Base-by-base conservation (phyloP, 2,113 vertebrate species). In the Sula dactylatra region DNA sequence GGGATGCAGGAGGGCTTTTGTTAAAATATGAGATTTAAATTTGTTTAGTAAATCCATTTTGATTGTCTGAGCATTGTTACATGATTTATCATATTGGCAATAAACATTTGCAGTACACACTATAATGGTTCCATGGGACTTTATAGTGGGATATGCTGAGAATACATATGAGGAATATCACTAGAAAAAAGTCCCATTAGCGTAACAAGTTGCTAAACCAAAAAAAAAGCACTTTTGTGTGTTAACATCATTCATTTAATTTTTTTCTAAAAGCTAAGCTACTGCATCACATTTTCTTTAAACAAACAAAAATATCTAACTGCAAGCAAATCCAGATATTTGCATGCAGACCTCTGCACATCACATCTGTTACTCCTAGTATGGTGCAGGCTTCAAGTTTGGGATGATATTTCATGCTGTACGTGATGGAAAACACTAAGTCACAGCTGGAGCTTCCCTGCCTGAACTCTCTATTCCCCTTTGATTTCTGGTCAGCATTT, bases 81-180 rank as follows among this genome's bases (percentile, higher is more conserved):
- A 96, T 94, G 64, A 96, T 95, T 93, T 97, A 95, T 97, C 94
- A 83, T 94, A 90, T 54, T 94, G 77, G 73, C 85, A 94, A 95
- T 95, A 96, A 97, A 94, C 65, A 91, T 88, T 92, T 94, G 59
- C 74, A 86, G 86, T 67, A 87, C 70, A 88, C 32, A 64, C 40
- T 85, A 32, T 40, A 95, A 90, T 47, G 70, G 50, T 58, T 94
- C 73, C 52, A 77, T 69, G 82, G 92, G 90, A 95, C 11, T 74
- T 88, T 13, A 74, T 47, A 82, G 73, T 71, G 44, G n/a, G 49
- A 77, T 93, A 72, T 42, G 70, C 82, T 87, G 66, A 97, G 90
- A 97, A 94, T 88, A 88, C n/a, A 47, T 61, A 88, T 71, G 59
- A 95, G 62, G 61, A 90, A 77, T 42, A 92, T 40, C 61, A 94